Conservation (phyloP, 2,888 invertebrate species). For the Cristatella mucedo region DNA sequence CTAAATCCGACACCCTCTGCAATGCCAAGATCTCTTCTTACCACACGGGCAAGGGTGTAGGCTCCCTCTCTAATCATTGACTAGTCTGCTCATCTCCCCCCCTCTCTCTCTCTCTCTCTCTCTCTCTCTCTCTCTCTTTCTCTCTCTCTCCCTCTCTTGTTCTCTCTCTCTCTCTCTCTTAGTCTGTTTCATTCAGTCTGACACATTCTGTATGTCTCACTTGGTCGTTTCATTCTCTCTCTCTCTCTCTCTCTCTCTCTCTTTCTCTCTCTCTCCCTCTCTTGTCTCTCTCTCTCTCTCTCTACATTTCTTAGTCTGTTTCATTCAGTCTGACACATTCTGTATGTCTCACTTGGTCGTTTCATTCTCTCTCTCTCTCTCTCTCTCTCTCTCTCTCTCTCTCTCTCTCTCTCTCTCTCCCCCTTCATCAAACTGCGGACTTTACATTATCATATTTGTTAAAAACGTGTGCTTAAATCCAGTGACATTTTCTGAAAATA, state of each 20-base stretch:
- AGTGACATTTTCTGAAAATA: too few relatives aligned
- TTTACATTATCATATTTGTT: too few relatives aligned
- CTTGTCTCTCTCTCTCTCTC: too few relatives aligned
- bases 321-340: background rate
- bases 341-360: too few relatives aligned
- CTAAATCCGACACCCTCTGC: background rate
- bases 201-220: background rate
- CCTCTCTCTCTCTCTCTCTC: constrained; percentile 1
- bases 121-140: constrained; percentile 1
- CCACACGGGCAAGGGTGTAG: background rate
- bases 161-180: background rate
- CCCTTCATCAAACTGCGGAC: too few relatives aligned
- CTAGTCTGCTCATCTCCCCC: background rate
- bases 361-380: too few relatives aligned
- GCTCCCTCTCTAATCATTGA: background rate
- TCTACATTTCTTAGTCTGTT: background rate
- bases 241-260: constrained; percentile 1
- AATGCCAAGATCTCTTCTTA: background rate
- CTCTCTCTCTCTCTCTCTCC: constrained; percentile 1
- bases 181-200: background rate
- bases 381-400: constrained; percentile 1
- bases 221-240: too few relatives aligned
- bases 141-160: background rate
- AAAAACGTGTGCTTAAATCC: too few relatives aligned
- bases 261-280: too few relatives aligned